Evolutionary conservation across 2,797 vertebrate species (phyloP).

Genomic region (Danio kyathit): DNA sequence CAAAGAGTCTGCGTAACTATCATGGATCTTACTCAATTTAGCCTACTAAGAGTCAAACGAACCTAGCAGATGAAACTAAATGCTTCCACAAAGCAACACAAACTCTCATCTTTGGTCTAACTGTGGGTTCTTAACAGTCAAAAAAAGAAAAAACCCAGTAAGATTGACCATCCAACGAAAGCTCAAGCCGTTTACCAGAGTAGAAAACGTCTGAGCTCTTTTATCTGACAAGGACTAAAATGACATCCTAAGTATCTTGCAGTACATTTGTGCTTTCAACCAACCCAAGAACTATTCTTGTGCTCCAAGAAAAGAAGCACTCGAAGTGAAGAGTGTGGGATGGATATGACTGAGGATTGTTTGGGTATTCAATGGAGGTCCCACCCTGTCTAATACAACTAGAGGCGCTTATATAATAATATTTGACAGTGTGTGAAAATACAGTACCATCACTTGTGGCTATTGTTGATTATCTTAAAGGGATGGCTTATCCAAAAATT

Average conservation of each 20-base stretch:
- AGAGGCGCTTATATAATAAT: conserved; percentile 11
- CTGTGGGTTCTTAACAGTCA: neutral
- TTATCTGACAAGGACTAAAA: neutral
- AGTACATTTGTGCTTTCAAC: conserved; percentile 40
- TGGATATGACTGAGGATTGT: conserved; percentile 17
- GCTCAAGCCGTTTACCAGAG: neutral
- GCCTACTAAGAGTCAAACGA: neutral
- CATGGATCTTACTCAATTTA: neutral
- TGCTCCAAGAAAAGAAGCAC: conserved; percentile 23
- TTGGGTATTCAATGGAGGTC: conserved; percentile 21
- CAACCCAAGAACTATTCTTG: conserved; percentile 1
- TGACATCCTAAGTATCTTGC: conserved; percentile 13
- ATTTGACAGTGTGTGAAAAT: conserved; percentile 12
- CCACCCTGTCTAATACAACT: conserved; percentile 15
- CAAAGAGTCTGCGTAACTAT: neutral
- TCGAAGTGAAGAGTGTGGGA: conserved; percentile 23
- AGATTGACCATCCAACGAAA: neutral
- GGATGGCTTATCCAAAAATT: conserved; percentile 9
- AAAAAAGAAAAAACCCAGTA: neutral
- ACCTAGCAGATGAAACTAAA: neutral
- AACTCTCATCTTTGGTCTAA: conserved; percentile 36
- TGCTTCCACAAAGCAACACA: neutral
- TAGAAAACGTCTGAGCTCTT: conserved; percentile 1
- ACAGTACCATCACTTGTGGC: conserved; percentile 25
- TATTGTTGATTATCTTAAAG: conserved; percentile 33